Conservation (phyloP, 2,797 vertebrate genomes). For the Columba guinea region DNA sequence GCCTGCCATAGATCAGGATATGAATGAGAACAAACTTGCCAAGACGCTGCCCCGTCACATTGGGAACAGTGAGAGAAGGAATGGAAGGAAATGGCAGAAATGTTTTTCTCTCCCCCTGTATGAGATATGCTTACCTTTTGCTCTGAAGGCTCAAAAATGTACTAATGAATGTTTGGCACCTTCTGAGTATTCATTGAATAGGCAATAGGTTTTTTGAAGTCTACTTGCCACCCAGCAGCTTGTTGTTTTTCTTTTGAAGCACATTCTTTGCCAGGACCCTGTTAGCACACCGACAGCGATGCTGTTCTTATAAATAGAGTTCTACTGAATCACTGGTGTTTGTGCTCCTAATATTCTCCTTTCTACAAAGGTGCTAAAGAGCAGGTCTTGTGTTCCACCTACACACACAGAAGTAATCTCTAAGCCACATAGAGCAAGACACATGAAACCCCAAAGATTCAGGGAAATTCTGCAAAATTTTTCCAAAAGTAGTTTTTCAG, state of each 20-base stretch:
- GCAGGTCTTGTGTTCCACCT: background rate
- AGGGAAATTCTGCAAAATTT: background rate
- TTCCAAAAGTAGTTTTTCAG: background rate
- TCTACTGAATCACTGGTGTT: background rate
- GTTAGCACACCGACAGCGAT: background rate
- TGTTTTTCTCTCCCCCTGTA: background rate
- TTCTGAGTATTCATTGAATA: background rate
- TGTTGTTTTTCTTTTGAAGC: background rate
- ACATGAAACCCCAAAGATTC: background rate
- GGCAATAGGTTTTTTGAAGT: background rate
- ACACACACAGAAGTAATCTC: rapidly evolving
- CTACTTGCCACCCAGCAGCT: background rate
- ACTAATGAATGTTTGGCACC: background rate
- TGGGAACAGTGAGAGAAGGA: background rate
- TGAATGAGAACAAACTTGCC: background rate
- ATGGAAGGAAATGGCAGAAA: background rate
- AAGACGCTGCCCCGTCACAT: background rate
- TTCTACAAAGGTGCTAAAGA: background rate
- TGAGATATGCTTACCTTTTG: background rate
- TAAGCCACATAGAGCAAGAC: background rate
- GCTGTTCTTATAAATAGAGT: background rate
- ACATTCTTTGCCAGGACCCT: background rate
- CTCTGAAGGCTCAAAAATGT: background rate
- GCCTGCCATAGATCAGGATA: background rate
- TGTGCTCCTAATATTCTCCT: background rate